These are phyloP conservation scores for Pocillopora grandis DNA, from an alignment of 92 coral and sea anemone genomes.

Conservation along the genomic window DNA sequence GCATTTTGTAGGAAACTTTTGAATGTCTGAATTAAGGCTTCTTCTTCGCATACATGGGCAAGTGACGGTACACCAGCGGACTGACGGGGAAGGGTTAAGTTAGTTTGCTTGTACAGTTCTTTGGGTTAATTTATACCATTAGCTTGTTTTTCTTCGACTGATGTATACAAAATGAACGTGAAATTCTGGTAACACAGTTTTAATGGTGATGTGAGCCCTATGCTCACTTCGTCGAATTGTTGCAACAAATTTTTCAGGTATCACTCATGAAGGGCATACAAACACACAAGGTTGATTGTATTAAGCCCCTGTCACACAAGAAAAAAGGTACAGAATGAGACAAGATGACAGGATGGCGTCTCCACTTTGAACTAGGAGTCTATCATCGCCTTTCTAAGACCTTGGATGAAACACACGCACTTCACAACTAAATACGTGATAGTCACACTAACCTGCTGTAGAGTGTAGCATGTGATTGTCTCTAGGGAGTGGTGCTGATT, in stretches of 20 bases:
- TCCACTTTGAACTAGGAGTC: no score
- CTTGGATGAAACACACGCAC: no score
- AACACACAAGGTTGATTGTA: slow-evolving; percentile 81
- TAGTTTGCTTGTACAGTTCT: no score
- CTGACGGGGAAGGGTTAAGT: no score
- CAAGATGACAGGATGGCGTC: background rate
- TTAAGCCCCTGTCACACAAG: slow-evolving; percentile 60
- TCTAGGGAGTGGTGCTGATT: slow-evolving; percentile 88
- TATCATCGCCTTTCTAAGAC: no score
- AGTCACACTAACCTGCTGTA: slow-evolving; percentile 56
- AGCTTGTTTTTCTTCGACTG: no score
- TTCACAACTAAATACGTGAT: background rate
- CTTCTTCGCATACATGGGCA: no score
- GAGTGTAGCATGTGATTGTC: slow-evolving; percentile 87
- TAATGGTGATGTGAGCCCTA: background rate
- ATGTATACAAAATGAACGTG: no score
- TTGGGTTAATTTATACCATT: no score
- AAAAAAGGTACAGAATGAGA: background rate
- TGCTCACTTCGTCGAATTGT: slow-evolving; percentile 86
- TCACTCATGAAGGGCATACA: slow-evolving; percentile 93
- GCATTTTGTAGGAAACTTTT: background rate
- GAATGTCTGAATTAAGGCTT: background rate
- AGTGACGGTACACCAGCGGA: no score
- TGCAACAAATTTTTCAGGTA: slow-evolving; percentile 88
- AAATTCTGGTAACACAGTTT: no score